A percentile compares a stretch with the other conserved stretches of the same genome.
phyloP scores from a whole-genome alignment of 2,888 invertebrate species.

The Vanessa cardui region DNA sequence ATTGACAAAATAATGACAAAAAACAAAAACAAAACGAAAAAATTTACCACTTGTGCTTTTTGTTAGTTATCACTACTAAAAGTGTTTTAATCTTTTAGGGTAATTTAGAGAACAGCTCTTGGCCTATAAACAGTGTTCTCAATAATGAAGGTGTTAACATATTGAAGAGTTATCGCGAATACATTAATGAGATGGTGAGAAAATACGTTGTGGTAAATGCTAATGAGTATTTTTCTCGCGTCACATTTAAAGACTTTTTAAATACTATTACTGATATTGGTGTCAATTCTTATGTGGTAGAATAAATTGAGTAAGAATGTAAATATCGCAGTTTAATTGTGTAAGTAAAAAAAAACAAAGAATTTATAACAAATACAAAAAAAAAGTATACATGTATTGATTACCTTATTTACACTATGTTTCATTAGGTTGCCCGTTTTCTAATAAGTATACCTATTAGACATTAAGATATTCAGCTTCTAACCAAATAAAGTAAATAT shows the following conservation, averaged over 20 bases:
- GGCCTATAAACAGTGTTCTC: conserved; percentile 53
- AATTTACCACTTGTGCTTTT: too few species aligned
- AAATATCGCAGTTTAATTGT: background rate
- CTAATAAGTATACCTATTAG: too few species aligned
- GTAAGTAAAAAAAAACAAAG: too few species aligned
- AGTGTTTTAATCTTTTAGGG: conserved; percentile 42
- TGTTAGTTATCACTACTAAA: background rate
- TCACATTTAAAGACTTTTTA: conserved; percentile 41
- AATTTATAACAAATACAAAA: too few species aligned
- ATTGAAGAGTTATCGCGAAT: conserved; percentile 47
- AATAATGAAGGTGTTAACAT: conserved; percentile 52
- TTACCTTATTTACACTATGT: too few species aligned
- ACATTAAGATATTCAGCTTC: too few species aligned
- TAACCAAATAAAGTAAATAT: too few species aligned
- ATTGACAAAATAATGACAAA: too few species aligned
- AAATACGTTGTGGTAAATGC: conserved; percentile 36
- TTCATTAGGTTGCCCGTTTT: too few species aligned
- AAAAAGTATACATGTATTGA: too few species aligned
- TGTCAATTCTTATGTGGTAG: conserved; percentile 26
- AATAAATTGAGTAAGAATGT: conserved; percentile 14
- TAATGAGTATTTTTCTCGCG: conserved; percentile 20
- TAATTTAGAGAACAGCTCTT: conserved; percentile 53
- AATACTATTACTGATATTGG: conserved; percentile 32
- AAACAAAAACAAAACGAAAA: too few species aligned
- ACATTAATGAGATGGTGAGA: conserved; percentile 41